Base-by-base conservation (phyloP, 2,888 invertebrate genomes). In the Trachelus stipa region DNA sequence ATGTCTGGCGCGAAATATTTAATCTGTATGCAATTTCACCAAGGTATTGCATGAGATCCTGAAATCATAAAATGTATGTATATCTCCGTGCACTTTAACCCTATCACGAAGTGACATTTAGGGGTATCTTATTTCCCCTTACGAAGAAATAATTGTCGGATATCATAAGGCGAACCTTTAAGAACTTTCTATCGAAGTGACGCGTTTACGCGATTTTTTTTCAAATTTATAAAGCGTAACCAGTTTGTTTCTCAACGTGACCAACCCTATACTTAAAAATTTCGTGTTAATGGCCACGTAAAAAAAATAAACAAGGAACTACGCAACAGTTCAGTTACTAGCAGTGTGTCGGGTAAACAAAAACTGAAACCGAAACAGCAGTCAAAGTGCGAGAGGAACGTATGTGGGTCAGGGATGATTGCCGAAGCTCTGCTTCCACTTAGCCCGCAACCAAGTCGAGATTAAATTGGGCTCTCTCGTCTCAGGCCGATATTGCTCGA, bases 351-450 rank as follows among this genome's bases (percentile, higher is more conserved):
- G 23, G 23, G 56, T 56, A 73, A 71, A 71, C 30, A 15, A 23
- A 74, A 73, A 40, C 33, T 40, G 9, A 40, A 73, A 73, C 56
- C 68, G 69, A 76, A 76, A 35, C 73, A 31, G 75, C n/a, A 34
- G 56, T 56, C 56, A 23, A 56, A 56, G 23, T 56, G 56, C 56
- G 23, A 69, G 35, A 68, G 73, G 69, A 74, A 77, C 75, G 30
- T n/a, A 77, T 77, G 69, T 77, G 75, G 77, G 77, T 77, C 77
- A 77, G 69, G 77, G 77, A 74, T 77, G 68, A n/a, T 69, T 71
- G 74, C 75, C 77, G 74, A 77, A 77, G 74, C 68, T 77, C 73
- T 69, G 77, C 40, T 74, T 74, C 56, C 74, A 40, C 77, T 23
- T 40, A 69, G 69, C 74, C 74, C 69, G n/a, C 56, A 71, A 71